Evolutionary conservation across 2,113 vertebrate genomes (phyloP).

Genomic region (Neomonachus schauinslandi): DNA sequence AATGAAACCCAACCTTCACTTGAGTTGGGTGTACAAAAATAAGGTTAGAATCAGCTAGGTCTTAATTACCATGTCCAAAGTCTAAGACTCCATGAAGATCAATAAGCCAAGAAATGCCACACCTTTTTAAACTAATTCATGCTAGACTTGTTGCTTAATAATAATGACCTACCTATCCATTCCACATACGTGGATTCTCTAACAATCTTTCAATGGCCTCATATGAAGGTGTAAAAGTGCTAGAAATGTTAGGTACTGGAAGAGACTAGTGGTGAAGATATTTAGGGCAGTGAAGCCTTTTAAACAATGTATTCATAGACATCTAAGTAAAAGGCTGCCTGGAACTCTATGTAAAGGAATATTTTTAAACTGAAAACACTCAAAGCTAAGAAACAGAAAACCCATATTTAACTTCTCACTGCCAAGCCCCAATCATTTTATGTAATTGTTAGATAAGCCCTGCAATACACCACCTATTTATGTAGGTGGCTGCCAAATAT

Average conservation of each 20-base stretch:
- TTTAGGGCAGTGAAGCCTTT: not conserved
- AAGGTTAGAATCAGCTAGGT: not conserved
- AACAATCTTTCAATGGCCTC: not conserved
- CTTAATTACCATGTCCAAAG: not conserved
- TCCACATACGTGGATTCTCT: not conserved
- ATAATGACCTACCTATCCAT: not conserved
- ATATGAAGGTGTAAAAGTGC: not conserved
- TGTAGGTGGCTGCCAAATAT: not conserved
- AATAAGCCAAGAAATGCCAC: not conserved
- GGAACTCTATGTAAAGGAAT: not conserved
- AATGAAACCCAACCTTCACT: slow-evolving; percentile 33
- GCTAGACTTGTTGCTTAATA: not conserved
- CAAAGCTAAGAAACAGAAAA: slow-evolving; percentile 30
- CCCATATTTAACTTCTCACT: not conserved
- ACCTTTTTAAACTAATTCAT: not conserved
- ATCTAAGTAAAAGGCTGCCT: slow-evolving; percentile 42
- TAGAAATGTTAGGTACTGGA: slow-evolving; percentile 35
- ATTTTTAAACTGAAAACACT: slow-evolving; percentile 42
- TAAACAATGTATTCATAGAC: slow-evolving; percentile 14
- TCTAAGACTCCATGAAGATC: not conserved
- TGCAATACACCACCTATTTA: not conserved
- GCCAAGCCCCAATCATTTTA: slow-evolving; percentile 32
- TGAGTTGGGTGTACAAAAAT: slow-evolving; percentile 20
- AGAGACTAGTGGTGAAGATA: not conserved
- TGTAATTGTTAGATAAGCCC: not conserved